phyloP scores from a whole-genome alignment of 1,140 invertebrate species.

The Aethina tumida region DNA sequence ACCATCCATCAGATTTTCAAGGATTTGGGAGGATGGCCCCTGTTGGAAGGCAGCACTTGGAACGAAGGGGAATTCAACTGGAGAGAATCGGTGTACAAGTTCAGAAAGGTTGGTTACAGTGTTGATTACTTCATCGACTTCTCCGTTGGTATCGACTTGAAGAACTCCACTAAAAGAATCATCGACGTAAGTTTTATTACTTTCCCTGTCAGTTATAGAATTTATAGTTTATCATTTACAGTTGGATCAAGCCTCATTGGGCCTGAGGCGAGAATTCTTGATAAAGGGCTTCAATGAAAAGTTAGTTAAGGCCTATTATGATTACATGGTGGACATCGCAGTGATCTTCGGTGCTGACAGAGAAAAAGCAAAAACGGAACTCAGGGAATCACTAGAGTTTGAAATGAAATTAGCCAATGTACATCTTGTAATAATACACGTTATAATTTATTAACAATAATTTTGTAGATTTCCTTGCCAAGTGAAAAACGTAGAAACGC shows the following conservation, averaged over 20 bases:
- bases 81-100: conserved; percentile 73
- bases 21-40: conserved; percentile 83
- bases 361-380: conserved; percentile 55
- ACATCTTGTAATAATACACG: too few relatives aligned
- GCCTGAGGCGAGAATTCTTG: conserved; percentile 81
- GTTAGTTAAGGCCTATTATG: conserved; percentile 67
- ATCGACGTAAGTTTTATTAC: conserved; percentile 65
- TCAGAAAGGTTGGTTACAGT: conserved; percentile 68
- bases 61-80: conserved; percentile 54
- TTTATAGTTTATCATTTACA: conserved; percentile 33
- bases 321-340: conserved; percentile 82
- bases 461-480: conserved; percentile 73
- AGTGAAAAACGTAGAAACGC: conserved; percentile 85
- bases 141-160: conserved; percentile 81
- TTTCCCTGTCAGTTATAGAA: conserved; percentile 4
- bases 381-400: conserved; percentile 77
- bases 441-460: background rate
- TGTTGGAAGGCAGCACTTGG: conserved; percentile 71
- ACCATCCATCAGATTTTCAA: conserved; percentile 61
- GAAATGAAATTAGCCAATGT: conserved; percentile 92
- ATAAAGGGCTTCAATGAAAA: conserved; percentile 73
- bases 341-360: conserved; percentile 74
- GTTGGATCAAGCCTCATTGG: conserved; percentile 87
- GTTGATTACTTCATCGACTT: conserved; percentile 91
- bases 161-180: conserved; percentile 74